A percentile compares a stretch with the other conserved stretches of the same genome.
phyloP scores from a whole-genome alignment of 1,140 invertebrate species.

The Marisa cornuarietis region DNA sequence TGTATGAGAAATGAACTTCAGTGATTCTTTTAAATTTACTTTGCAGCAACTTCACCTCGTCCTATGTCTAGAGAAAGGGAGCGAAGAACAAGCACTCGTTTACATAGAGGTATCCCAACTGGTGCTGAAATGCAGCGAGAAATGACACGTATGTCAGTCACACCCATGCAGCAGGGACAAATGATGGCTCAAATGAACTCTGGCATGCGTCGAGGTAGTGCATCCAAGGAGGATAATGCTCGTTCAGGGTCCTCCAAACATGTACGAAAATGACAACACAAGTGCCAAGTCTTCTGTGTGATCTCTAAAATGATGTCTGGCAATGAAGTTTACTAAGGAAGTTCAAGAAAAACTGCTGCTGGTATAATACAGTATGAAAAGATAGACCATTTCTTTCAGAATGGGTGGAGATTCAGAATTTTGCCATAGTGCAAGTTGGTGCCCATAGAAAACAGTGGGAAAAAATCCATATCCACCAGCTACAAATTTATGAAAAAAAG shows the following conservation, averaged over 20 bases:
- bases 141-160: constrained; percentile 47
- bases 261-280: constrained; percentile 42
- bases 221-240: constrained; percentile 58
- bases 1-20: not conserved
- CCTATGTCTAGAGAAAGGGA: constrained; percentile 63
- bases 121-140: constrained; percentile 49
- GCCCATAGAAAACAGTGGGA: too few species aligned
- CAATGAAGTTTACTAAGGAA: too few species aligned
- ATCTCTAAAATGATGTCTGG: not conserved
- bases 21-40: constrained; percentile 17
- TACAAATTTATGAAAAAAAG: too few species aligned
- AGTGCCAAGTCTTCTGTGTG: constrained; percentile 8
- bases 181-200: constrained; percentile 42
- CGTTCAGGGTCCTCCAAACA: constrained; percentile 57
- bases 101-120: constrained; percentile 61
- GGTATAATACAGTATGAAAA: too few species aligned
- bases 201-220: constrained; percentile 58
- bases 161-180: constrained; percentile 47
- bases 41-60: constrained; percentile 58
- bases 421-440: too few species aligned
- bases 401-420: too few species aligned
- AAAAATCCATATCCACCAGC: too few species aligned
- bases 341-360: too few species aligned
- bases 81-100: constrained; percentile 56
- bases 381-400: too few species aligned